phyloP scores from a whole-genome alignment of 2,797 vertebrate species.

The Coilia nasus region DNA sequence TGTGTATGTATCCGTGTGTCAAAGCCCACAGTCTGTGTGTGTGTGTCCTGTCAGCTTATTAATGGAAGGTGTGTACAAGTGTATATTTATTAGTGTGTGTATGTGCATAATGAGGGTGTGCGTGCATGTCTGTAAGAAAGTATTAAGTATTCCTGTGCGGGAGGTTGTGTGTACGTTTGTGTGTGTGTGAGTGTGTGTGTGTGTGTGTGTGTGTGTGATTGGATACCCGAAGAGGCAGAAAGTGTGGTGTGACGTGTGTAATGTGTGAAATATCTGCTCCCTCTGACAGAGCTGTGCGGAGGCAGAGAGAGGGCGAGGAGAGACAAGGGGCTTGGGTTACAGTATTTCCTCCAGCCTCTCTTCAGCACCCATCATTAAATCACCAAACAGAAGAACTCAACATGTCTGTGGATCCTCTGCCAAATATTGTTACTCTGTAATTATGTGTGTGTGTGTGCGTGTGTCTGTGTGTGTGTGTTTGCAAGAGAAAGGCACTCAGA shows the following conservation, averaged over 20 bases:
- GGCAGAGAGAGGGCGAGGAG: conserved; percentile 61
- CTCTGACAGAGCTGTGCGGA: conserved; percentile 63
- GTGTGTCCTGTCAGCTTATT: conserved; percentile 16
- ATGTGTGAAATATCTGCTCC: conserved; percentile 68
- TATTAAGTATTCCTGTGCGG: conserved; percentile 20
- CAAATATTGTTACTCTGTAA: not conserved
- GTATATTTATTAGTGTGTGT: conserved; percentile 2
- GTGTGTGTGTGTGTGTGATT: conserved; percentile 41
- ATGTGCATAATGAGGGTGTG: conserved; percentile 46
- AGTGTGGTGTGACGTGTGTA: conserved; percentile 53
- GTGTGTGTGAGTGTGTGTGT: conserved; percentile 15
- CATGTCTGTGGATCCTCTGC: conserved; percentile 30
- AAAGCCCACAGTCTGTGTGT: conserved; percentile 9
- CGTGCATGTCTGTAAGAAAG: not conserved
- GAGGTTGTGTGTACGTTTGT: not conserved
- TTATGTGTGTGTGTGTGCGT: not conserved
- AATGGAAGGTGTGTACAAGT: conserved; percentile 1
- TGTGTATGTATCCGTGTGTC: conserved; percentile 20
- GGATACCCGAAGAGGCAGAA: conserved; percentile 67
- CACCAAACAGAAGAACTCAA: conserved; percentile 32
- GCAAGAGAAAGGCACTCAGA: not conserved
- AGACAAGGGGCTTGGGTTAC: conserved; percentile 64
- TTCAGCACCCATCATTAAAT: conserved; percentile 62
- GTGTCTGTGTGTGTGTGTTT: no score
- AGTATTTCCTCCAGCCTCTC: conserved; percentile 64